Evolutionary conservation across 2,113 vertebrate species (phyloP).

Genomic region (Gallinago undulata): DNA sequence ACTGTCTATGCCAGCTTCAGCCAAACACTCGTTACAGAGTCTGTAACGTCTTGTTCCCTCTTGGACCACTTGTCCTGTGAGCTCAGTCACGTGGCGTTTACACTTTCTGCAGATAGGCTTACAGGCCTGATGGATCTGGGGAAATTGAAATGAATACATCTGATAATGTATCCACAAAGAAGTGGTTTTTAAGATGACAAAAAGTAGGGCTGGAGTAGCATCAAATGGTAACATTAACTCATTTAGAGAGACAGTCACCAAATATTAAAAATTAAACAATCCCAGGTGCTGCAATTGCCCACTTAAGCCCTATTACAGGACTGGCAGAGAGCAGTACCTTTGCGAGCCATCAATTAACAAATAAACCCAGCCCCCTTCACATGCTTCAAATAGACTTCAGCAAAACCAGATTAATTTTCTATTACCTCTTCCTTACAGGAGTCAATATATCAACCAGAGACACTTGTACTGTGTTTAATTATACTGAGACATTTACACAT

Average conservation of each 20-base stretch:
- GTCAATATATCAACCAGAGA: neutral
- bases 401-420: neutral
- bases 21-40: slow-evolving; percentile 89
- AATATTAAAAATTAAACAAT: neutral
- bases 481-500: neutral
- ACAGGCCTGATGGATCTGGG: slow-evolving; percentile 94
- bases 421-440: neutral
- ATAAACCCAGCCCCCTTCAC: neutral
- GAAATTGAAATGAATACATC: neutral
- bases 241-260: neutral
- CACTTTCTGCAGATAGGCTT: slow-evolving; percentile 97
- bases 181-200: neutral
- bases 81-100: slow-evolving; percentile 90
- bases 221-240: fast-evolving
- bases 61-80: slow-evolving; percentile 92
- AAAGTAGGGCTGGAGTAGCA: neutral
- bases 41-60: slow-evolving; percentile 92
- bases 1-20: slow-evolving; percentile 88
- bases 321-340: neutral
- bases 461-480: neutral
- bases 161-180: neutral
- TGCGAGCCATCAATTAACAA: neutral
- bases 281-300: neutral
- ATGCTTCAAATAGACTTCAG: neutral
- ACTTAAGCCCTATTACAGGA: neutral